Evolutionary conservation across 2,888 invertebrate species (phyloP).

Genomic region (Gryllus longicercus): DNA sequence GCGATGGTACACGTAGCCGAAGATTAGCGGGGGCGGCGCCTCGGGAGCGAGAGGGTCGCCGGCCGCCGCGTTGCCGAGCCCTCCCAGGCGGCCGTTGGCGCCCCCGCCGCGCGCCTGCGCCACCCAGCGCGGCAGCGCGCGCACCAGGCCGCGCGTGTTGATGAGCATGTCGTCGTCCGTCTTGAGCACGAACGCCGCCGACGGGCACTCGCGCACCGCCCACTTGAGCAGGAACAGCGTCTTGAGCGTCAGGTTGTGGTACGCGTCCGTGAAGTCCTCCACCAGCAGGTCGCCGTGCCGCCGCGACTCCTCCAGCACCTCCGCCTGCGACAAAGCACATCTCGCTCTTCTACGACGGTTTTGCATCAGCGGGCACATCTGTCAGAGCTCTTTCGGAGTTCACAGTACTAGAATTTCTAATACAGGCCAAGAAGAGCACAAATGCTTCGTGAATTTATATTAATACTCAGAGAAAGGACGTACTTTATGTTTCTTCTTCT

Average conservation of each 20-base stretch:
- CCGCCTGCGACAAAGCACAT: not conserved
- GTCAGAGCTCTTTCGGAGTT: no score
- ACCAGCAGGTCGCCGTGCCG: slow-evolving; percentile 28
- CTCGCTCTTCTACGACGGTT: no score
- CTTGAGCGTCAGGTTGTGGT: slow-evolving; percentile 30
- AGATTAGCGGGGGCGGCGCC: not conserved
- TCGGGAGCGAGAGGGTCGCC: not conserved
- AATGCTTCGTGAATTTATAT: no score
- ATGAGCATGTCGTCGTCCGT: slow-evolving; percentile 18
- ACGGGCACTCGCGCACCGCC: slow-evolving; percentile 19
- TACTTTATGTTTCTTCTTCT: no score
- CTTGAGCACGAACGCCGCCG: slow-evolving; percentile 25
- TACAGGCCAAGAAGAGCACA: no score
- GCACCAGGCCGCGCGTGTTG: slow-evolving; percentile 1
- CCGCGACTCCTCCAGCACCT: slow-evolving; percentile 19
- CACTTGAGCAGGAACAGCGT: slow-evolving; percentile 32
- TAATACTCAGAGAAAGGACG: no score
- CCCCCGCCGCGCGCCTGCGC: not conserved
- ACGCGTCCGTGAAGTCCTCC: slow-evolving; percentile 32
- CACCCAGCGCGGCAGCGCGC: slow-evolving; percentile 4
- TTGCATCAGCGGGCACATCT: no score
- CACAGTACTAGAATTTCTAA: no score
- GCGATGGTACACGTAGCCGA: not conserved
- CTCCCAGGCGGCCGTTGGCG: not conserved
- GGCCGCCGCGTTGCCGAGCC: not conserved